Percentiles rank a stretch among this genome's conserved stretches.
These are phyloP conservation scores for Clarias gariepinus DNA, from an alignment of 2,113 vertebrate genomes.

Conservation along the genomic window DNA sequence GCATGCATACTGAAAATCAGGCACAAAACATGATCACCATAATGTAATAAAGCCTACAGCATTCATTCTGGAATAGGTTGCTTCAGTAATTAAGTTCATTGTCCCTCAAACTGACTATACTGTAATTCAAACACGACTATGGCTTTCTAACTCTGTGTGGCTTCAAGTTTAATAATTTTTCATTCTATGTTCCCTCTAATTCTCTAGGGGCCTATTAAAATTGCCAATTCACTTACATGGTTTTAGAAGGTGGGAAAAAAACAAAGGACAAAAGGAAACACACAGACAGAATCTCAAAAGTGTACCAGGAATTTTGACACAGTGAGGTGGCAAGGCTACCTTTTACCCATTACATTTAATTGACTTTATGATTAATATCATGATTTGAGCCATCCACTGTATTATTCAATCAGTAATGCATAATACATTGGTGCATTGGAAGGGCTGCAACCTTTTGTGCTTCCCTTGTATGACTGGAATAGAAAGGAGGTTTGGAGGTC, in stretches of 20 bases:
- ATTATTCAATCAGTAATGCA: not conserved
- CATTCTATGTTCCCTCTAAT: not conserved
- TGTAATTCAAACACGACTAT: not conserved
- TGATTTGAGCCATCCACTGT: not conserved
- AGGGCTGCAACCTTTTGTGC: constrained; percentile 60
- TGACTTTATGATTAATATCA: not conserved
- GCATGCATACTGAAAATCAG: not conserved
- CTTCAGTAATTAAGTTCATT: not conserved
- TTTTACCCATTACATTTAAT: not conserved
- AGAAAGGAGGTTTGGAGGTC: constrained; percentile 48
- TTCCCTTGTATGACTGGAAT: constrained; percentile 61
- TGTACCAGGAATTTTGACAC: not conserved
- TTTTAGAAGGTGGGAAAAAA: not conserved
- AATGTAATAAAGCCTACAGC: not conserved
- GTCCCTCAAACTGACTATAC: not conserved
- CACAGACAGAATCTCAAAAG: not conserved
- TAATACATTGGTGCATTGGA: constrained; percentile 42
- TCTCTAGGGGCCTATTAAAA: not conserved
- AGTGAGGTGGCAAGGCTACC: not conserved
- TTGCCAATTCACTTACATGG: not conserved
- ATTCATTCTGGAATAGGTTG: not conserved
- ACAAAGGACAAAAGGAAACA: not conserved
- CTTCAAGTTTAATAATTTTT: not conserved
- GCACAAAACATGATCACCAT: not conserved
- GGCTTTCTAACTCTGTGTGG: too few species aligned